Evolutionary conservation across 1,140 invertebrate genomes (phyloP).

Genomic region (Drosophila dunni): DNA sequence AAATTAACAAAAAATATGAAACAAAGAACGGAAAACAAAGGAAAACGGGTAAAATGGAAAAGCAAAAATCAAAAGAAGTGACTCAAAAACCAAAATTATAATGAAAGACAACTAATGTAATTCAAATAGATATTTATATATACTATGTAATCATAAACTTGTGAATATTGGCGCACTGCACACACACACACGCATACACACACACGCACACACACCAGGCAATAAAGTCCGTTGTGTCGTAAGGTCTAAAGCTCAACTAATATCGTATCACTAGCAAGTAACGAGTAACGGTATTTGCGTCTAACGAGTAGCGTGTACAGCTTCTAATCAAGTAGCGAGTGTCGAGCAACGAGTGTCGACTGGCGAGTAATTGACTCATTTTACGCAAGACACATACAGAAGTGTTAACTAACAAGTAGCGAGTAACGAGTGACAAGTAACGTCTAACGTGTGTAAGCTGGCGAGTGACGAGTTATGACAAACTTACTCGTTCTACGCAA

Average conservation of each 20-base stretch:
- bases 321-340: constrained; percentile 1
- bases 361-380: constrained; percentile 7
- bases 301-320: constrained; percentile 14
- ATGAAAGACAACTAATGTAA: constrained; percentile 12
- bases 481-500: background rate
- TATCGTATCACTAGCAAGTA: constrained; percentile 7
- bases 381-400: background rate
- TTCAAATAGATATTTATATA: constrained; percentile 4
- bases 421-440: constrained; percentile 10
- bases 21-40: constrained; percentile 17
- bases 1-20: constrained; percentile 42
- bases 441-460: constrained; percentile 1
- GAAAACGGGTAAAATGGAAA: constrained; percentile 8
- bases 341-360: background rate
- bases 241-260: constrained; percentile 27
- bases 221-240: constrained; percentile 47
- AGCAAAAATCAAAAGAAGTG: constrained; percentile 2
- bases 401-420: constrained; percentile 1
- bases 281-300: background rate
- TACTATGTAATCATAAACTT: background rate
- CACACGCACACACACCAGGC: constrained; percentile 56
- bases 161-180: constrained; percentile 4
- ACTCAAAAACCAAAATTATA: background rate
- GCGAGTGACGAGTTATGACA: constrained; percentile 13
- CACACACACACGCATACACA: constrained; percentile 33